phyloP scores from a whole-genome alignment of 2,797 vertebrate species.

The Hydrolagus colliei region DNA sequence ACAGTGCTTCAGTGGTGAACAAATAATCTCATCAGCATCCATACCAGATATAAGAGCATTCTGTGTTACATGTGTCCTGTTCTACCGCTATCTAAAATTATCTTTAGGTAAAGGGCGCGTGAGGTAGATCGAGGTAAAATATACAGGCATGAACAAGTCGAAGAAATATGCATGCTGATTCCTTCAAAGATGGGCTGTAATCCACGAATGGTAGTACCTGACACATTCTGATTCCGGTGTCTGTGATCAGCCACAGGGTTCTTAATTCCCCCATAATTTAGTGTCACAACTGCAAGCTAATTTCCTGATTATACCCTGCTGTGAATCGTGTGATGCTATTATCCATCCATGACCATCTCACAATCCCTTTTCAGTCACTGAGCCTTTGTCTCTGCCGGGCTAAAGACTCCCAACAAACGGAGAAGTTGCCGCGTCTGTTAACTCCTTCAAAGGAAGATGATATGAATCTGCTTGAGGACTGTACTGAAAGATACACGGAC shows the following conservation, averaged over 20 bases:
- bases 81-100: background rate
- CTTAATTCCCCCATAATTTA: constrained; percentile 13
- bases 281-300: constrained; percentile 14
- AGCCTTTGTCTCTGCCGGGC: background rate
- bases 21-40: background rate
- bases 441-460: too few species aligned
- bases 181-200: background rate
- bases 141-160: background rate
- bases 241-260: background rate
- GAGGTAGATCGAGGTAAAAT: background rate
- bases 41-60: background rate
- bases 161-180: background rate
- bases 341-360: background rate
- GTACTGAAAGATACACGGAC: too few species aligned
- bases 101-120: background rate
- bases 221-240: background rate
- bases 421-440: too few species aligned
- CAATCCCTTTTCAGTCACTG: background rate
- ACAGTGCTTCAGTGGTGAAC: background rate
- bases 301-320: background rate
- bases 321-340: background rate
- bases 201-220: background rate
- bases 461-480: too few species aligned
- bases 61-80: background rate
- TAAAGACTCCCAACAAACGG: too few species aligned